These are phyloP conservation scores for Drosophila ustulata DNA, from an alignment of 2,888 invertebrate species.

Conservation along the genomic window DNA sequence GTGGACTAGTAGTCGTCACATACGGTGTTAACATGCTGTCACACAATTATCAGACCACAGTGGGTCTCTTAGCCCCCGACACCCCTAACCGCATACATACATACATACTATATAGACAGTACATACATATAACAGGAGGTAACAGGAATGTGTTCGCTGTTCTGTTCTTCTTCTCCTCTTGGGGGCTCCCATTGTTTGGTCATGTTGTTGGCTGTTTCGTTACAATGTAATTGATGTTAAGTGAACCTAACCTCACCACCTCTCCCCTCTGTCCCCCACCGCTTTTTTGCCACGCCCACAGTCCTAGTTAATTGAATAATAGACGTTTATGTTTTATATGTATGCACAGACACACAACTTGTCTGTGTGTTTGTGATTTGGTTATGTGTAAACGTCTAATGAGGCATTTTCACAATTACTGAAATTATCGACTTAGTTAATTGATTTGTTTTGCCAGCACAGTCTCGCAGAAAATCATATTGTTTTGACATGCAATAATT, in stretches of 20 bases:
- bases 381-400: conserved; percentile 55
- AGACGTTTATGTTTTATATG: conserved; percentile 74
- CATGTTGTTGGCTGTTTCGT: conserved; percentile 53
- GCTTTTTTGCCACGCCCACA: conserved; percentile 49
- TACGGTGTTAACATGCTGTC: conserved; percentile 75
- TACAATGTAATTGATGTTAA: conserved; percentile 72
- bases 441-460: neutral
- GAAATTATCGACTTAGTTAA: conserved; percentile 1
- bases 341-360: conserved; percentile 38
- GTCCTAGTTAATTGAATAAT: conserved; percentile 73
- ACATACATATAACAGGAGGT: neutral
- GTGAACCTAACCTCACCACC: conserved; percentile 18
- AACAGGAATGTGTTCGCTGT: conserved; percentile 17
- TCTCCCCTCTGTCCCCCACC: neutral
- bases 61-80: conserved; percentile 13
- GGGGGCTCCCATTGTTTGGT: conserved; percentile 46
- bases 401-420: conserved; percentile 43
- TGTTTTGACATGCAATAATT: neutral
- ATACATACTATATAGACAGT: neutral
- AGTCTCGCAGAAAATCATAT: neutral
- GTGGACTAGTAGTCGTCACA: conserved; percentile 48
- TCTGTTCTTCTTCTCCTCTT: conserved; percentile 6
- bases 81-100: neutral
- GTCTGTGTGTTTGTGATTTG: conserved; percentile 44
- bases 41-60: conserved; percentile 71